A percentile compares a stretch with the other conserved stretches of the same genome.
phyloP scores from a whole-genome alignment of 2,888 invertebrate genomes.

The Luffia ferchaultella region DNA sequence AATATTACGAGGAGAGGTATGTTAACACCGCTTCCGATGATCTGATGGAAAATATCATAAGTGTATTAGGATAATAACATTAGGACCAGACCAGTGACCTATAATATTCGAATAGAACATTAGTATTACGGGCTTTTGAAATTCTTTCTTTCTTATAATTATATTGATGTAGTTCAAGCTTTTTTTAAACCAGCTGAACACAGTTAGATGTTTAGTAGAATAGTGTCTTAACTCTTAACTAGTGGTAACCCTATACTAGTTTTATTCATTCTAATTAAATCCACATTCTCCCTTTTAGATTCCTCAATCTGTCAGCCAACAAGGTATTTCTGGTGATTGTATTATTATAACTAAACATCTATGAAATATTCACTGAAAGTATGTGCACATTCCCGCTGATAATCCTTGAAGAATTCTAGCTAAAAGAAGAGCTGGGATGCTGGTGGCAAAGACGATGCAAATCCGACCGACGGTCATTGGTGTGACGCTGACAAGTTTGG shows the following conservation, averaged over 20 bases:
- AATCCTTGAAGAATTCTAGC: conserved; percentile 43
- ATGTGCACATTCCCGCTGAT: conserved; percentile 56
- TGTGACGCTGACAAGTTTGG: conserved; percentile 44
- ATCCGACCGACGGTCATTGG: conserved; percentile 60
- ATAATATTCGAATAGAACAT: conserved; percentile 34
- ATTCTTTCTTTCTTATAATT: conserved; percentile 26
- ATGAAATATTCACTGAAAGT: conserved; percentile 50
- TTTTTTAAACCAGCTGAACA: conserved; percentile 23
- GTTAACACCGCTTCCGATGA: conserved; percentile 29
- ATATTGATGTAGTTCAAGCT: conserved; percentile 19
- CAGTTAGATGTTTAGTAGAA: conserved; percentile 9
- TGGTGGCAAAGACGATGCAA: conserved; percentile 34
- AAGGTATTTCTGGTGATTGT: conserved; percentile 67
- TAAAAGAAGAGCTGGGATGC: conserved; percentile 32
- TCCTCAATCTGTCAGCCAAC: conserved; percentile 67
- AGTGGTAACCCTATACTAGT: conserved; percentile 24
- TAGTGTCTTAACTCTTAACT: conserved; percentile 20
- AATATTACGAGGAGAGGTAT: conserved; percentile 35
- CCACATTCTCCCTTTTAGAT: conserved; percentile 46
- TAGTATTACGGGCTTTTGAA: conserved; percentile 36
- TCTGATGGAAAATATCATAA: conserved; percentile 32
- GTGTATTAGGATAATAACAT: conserved; percentile 32
- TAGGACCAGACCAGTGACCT: conserved; percentile 33
- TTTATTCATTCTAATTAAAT: conserved; percentile 34
- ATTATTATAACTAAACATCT: conserved; percentile 38